Conservation (phyloP, 2,888 invertebrate species). For the Eristalis tenax region DNA sequence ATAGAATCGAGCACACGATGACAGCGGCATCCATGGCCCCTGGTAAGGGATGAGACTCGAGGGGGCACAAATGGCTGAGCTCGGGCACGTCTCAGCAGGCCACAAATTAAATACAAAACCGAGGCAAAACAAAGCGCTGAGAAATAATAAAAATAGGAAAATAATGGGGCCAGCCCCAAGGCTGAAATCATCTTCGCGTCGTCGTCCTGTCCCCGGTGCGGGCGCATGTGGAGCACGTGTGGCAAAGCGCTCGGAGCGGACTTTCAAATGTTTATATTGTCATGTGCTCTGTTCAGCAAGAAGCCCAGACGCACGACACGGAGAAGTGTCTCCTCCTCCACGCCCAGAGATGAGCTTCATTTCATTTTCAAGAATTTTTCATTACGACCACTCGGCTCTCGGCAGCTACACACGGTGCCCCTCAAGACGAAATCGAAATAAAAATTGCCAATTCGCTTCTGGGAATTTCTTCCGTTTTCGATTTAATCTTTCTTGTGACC, state of each 20-base stretch:
- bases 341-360: neutral
- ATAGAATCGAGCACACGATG: slow-evolving; percentile 11
- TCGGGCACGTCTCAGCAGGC: slow-evolving; percentile 28
- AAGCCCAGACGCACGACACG: neutral
- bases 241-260: neutral
- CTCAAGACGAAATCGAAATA: slow-evolving; percentile 42
- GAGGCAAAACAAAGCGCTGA: neutral
- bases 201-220: neutral
- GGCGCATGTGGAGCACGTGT: slow-evolving; percentile 4
- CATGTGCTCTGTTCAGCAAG: slow-evolving; percentile 25
- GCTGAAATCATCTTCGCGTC: neutral
- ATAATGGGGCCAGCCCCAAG: slow-evolving; percentile 33
- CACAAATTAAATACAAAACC: slow-evolving; percentile 38
- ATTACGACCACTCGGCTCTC: neutral
- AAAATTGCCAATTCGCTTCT: slow-evolving; percentile 60
- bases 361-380: neutral
- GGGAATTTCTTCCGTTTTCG: slow-evolving; percentile 44
- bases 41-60: neutral
- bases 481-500: slow-evolving; percentile 38
- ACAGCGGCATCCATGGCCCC: neutral
- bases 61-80: slow-evolving; percentile 1
- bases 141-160: slow-evolving; percentile 36
- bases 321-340: neutral
- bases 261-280: slow-evolving; percentile 29
- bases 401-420: neutral